Evolutionary conservation across 2,888 invertebrate genomes (phyloP).

Genomic region (Polietes domitor): DNA sequence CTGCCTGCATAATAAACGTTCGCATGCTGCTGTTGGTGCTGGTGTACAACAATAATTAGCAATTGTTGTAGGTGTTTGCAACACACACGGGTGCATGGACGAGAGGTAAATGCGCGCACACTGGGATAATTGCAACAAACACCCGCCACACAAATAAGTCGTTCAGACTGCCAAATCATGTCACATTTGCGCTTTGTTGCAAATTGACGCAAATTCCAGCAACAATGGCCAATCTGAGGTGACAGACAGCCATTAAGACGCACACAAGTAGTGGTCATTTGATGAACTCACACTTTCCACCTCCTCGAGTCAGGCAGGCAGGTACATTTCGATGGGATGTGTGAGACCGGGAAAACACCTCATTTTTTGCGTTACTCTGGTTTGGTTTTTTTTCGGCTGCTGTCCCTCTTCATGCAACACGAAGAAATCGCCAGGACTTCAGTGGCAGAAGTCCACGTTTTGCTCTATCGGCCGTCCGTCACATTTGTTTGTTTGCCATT

Average conservation of each 20-base stretch:
- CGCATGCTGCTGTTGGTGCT: neutral
- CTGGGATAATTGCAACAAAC: conserved; percentile 20
- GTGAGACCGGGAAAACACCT: conserved; percentile 35
- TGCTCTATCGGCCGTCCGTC: neutral
- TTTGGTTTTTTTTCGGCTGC: neutral
- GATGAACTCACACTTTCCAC: neutral
- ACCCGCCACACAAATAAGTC: conserved; percentile 57
- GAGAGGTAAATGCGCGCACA: neutral
- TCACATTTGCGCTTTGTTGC: conserved; percentile 38
- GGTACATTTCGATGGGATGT: conserved; percentile 17
- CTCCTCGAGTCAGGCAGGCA: neutral
- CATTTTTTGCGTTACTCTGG: neutral
- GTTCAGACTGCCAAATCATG: conserved; percentile 64
- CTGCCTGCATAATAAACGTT: conserved; percentile 14
- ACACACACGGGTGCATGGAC: neutral
- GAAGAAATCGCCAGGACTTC: conserved; percentile 37
- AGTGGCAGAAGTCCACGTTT: conserved; percentile 38
- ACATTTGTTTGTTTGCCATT: conserved; percentile 27
- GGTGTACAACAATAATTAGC: conserved; percentile 26
- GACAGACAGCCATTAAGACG: conserved; percentile 39
- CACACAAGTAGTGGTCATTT: conserved; percentile 45
- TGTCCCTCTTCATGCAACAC: neutral
- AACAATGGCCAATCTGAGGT: conserved; percentile 4
- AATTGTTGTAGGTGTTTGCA: conserved; percentile 43
- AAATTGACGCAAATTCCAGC: conserved; percentile 31